A percentile compares a stretch with the other conserved stretches of the same genome.
Evolutionary conservation across 2,113 vertebrate genomes (phyloP).

Genomic region (Butastur rufipennis): DNA sequence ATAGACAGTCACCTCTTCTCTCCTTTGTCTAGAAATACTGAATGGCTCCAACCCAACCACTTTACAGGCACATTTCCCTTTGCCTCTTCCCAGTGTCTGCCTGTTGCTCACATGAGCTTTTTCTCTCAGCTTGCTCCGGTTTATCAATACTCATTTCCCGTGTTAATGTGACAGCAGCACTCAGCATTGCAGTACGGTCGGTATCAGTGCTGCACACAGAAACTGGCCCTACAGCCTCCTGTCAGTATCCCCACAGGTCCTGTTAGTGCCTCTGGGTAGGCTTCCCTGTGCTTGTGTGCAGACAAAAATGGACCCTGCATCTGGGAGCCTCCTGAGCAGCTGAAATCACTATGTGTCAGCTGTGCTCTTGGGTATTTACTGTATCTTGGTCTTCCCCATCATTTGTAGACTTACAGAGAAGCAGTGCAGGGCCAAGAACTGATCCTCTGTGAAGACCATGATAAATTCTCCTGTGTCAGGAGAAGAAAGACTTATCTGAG

Average conservation of each 20-base stretch:
- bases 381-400: not conserved
- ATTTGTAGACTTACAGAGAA: not conserved
- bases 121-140: not conserved
- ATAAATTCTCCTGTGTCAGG: not conserved
- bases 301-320: not conserved
- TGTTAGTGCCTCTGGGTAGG: not conserved
- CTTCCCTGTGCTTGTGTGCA: not conserved
- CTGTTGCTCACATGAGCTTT: not conserved
- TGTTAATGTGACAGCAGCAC: not conserved
- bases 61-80: not conserved
- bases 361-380: not conserved
- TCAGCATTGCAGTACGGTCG: not conserved
- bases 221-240: not conserved
- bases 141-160: not conserved
- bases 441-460: not conserved
- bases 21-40: not conserved
- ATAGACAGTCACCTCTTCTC: not conserved
- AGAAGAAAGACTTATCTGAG: not conserved
- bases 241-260: not conserved
- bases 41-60: not conserved
- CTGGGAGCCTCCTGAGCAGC: not conserved
- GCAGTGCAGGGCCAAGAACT: not conserved
- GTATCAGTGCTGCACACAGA: not conserved
- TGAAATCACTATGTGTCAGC: not conserved
- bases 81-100: not conserved